Conservation (phyloP, 2,113 vertebrate genomes). For the rabbit (Oryctolagus cuniculus) region mOryCun1.1 NC_091435.1:59672501-59673000, state of each 20-base stretch:
- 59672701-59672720: not conserved
- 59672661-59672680: not conserved
- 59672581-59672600: not conserved
- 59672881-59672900: not conserved
- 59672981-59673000: not conserved
- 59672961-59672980: not conserved
- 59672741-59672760: not conserved
- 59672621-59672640: not conserved
- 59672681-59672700: not conserved
- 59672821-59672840: not conserved
- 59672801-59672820: not conserved
- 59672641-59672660: not conserved
- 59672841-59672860: not conserved
- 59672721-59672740: not conserved
- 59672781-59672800: constrained; percentile 22
- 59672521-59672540: not conserved
- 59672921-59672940: not conserved
- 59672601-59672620: not conserved
- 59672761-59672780: not conserved
- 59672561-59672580: not conserved
- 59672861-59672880: not conserved
- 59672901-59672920: not conserved
- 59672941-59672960: not conserved
- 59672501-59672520: not conserved
- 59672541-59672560: not conserved